Base-by-base conservation (phyloP, 1,140 invertebrate species). In the Aphidius ervi region DNA sequence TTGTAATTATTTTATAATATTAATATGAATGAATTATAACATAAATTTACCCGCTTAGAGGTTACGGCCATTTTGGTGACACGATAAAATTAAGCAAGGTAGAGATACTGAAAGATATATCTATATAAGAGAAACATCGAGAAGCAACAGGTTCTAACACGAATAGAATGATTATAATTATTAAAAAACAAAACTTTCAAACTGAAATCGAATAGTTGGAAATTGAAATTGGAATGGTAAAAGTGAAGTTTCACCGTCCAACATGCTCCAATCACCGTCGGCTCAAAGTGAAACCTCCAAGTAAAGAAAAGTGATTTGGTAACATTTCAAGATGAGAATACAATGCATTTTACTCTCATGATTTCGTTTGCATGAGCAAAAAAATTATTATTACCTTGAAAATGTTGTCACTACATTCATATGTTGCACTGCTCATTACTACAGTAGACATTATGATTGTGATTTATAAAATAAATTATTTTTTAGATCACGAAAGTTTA, bases 351-450 rank as follows among this genome's bases (percentile, higher is more conserved):
- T 50, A 54, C 59, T 60, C 59, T 60, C 59, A 37, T 52, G 16
- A n/a, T 3, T 42, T 68, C 65, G 63, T 67, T 68, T 68, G 66
- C 59, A 20, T 60, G 42, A 45, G 41, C 9, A 52, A 42, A 59
- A 50, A 45, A 47, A 45, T 37, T 31, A 45, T 20, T 65, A 65
- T 74, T 71, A 77, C 76, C 71, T 76, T 75, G 43, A 78, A 72
- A 2, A 78, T 63, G 65, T 73, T 69, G 53, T 78, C 76, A 64
- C 58, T 65, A 63, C 74, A 77, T 58, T 78, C 75, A 65, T 76
- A 79, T 67, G 76, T 77, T 6, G 74, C 67, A 50, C 64, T 78
- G 68, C 71, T 75, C 75, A 79, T 75, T 49, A 77, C 75, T 61
- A 74, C 77, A 6, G 77, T 74, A 63, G 77, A 77, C 76, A 78